Percentiles rank a stretch among this genome's conserved stretches.
Evolutionary conservation across 2,797 vertebrate species (phyloP).

Genomic region (Centroberyx gerrardi): DNA sequence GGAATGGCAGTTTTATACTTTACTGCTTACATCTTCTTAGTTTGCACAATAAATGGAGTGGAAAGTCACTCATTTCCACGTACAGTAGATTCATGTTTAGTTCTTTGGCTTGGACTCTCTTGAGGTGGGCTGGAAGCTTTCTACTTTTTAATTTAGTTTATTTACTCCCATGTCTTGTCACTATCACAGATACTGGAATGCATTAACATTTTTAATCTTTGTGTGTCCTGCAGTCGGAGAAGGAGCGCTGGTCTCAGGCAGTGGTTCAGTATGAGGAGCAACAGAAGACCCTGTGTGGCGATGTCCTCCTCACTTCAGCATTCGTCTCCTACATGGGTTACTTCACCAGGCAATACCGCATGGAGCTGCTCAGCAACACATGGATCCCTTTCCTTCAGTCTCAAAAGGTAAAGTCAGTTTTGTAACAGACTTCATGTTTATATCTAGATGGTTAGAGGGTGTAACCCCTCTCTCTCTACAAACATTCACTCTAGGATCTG

Average conservation of each 20-base stretch:
- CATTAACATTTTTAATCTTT: slow-evolving; percentile 37
- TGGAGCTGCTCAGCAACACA: slow-evolving; percentile 80
- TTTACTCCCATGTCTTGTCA: background rate
- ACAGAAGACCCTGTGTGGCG: slow-evolving; percentile 85
- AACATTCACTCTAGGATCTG: slow-evolving; percentile 16
- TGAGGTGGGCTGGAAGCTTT: background rate
- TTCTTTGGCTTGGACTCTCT: slow-evolving; percentile 3
- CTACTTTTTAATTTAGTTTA: background rate
- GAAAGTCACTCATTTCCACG: slow-evolving; percentile 21
- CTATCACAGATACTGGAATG: slow-evolving; percentile 12
- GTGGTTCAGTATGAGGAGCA: slow-evolving; percentile 84
- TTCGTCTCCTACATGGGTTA: slow-evolving; percentile 88
- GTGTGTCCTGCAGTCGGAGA: slow-evolving; percentile 88
- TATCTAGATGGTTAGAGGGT: slow-evolving; percentile 11
- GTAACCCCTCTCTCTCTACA: slow-evolving; percentile 20
- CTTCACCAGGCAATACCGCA: slow-evolving; percentile 84
- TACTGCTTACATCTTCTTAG: slow-evolving; percentile 54
- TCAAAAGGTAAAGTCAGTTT: slow-evolving; percentile 76
- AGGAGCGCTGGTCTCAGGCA: slow-evolving; percentile 84
- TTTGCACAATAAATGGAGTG: slow-evolving; percentile 45
- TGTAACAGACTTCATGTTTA: background rate
- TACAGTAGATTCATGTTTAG: slow-evolving; percentile 7
- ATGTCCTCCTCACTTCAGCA: slow-evolving; percentile 85
- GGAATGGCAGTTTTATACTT: slow-evolving; percentile 81
- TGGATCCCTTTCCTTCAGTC: slow-evolving; percentile 88